phyloP scores from a whole-genome alignment of 92 coral and sea anemone species.

The Paramuricea clavata region DNA sequence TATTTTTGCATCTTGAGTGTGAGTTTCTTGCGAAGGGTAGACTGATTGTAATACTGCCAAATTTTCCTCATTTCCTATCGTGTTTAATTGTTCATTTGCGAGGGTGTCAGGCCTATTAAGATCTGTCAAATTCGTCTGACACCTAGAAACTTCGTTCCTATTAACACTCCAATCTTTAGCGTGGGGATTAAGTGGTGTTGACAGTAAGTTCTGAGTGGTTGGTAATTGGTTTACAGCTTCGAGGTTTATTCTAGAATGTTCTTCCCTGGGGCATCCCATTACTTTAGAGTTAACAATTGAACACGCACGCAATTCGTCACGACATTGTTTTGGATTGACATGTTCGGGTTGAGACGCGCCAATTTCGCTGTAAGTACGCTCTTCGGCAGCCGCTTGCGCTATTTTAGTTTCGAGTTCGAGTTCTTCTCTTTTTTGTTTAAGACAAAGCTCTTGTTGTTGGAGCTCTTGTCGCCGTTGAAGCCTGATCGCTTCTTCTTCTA shows the following conservation, averaged over 20 bases:
- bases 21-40: neutral
- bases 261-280: no score
- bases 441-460: conserved; percentile 30
- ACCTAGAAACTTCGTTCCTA: neutral
- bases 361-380: no score
- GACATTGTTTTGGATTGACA: no score
- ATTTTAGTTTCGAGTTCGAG: no score
- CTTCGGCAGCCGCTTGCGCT: no score
- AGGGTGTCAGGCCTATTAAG: conserved; percentile 1
- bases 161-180: no score
- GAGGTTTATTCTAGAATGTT: neutral
- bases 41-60: conserved; percentile 2
- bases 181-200: no score
- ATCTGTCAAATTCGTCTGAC: conserved; percentile 25
- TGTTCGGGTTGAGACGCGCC: no score
- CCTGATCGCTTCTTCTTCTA: conserved; percentile 49
- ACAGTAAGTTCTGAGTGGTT: neutral
- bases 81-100: conserved; percentile 18
- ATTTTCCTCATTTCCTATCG: conserved; percentile 31
- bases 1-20: neutral
- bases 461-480: conserved; percentile 57
- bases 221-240: conserved; percentile 14
- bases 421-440: no score
- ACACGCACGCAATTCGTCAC: conserved; percentile 15
- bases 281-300: neutral